Base-by-base conservation (phyloP, 2,888 invertebrate species). In the Catonia carolina region DNA sequence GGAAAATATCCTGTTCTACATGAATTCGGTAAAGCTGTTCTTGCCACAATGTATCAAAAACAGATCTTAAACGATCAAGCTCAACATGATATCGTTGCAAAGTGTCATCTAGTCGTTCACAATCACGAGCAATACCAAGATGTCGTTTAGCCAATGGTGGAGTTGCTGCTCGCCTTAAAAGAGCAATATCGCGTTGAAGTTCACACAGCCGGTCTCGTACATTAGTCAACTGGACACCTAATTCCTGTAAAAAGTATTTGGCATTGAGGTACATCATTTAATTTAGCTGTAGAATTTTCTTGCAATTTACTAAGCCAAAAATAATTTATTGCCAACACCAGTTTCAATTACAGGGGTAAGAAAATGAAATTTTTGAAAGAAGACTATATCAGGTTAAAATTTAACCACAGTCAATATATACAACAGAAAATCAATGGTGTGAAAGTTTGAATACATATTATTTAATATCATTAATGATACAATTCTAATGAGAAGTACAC, bases 21-120 rank as follows among this genome's bases (percentile, higher is more conserved):
- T 83, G 77, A 59, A 86, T 78, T 60, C 84, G 74, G 71, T 85
- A 83, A 22, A 85, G 70, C 65, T 84, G 83, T 66, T 85, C 85
- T 67, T 86, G 85, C 86, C 86, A 86, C 2, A 83, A 76, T 47
- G 81, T 73, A 61, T 82, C 82, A 64, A 83, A 83, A 4, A 78
- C 74, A 5, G 75, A 73, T 54, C 78, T 74, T 67, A 82, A 74
- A 47, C 80, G 72, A 58, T 82, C 82, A 60, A 83, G 68, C 67
- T 83, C 82, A 36, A 76, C 73, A 64, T 81, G 80, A 66, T 82
- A 80, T 60, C 79, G 73, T 53, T 62, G 80, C 41, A 83, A 67
- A 58, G 78, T 81, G 58, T 81, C 79, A 64, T 82, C 82, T 37
- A 83, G 68, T 42, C 78, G 64, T 12, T 77, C 69, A 65, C 82